phyloP scores from a whole-genome alignment of 2,888 invertebrate genomes.

The Eupithecia subumbrata region DNA sequence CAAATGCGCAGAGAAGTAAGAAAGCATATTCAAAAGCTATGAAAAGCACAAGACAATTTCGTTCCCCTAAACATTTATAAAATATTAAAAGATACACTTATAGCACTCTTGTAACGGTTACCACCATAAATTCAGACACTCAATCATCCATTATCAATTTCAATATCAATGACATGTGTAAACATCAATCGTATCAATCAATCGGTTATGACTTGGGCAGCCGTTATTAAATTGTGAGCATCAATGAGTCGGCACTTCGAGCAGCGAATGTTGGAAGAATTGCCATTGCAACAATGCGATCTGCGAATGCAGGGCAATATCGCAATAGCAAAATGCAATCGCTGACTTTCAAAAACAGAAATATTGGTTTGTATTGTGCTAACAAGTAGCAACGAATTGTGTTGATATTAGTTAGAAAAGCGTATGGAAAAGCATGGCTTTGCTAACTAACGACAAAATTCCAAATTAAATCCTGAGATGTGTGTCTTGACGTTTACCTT shows the following conservation, averaged over 20 bases:
- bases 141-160: slow-evolving; percentile 57
- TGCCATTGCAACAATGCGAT: slow-evolving; percentile 60
- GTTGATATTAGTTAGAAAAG: not conserved
- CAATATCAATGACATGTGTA: slow-evolving; percentile 61
- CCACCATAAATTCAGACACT: slow-evolving; percentile 13
- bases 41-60: not conserved
- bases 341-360: slow-evolving; percentile 32
- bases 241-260: slow-evolving; percentile 57
- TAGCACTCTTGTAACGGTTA: not conserved
- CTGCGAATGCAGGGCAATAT: slow-evolving; percentile 29
- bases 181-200: slow-evolving; percentile 47
- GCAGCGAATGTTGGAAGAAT: slow-evolving; percentile 57
- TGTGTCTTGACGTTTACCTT: no score
- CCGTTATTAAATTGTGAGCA: slow-evolving; percentile 72
- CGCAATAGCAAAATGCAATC: slow-evolving; percentile 25
- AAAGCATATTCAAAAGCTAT: not conserved
- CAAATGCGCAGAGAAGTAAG: not conserved
- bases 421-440: not conserved
- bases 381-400: not conserved
- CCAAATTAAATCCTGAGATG: no score
- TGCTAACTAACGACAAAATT: no score
- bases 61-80: not conserved
- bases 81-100: not conserved
- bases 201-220: slow-evolving; percentile 56
- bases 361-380: slow-evolving; percentile 22